A percentile compares a stretch with the other conserved stretches of the same genome.
Evolutionary conservation across 2,888 invertebrate species (phyloP).

Genomic region (Sympetrum striolatum): DNA sequence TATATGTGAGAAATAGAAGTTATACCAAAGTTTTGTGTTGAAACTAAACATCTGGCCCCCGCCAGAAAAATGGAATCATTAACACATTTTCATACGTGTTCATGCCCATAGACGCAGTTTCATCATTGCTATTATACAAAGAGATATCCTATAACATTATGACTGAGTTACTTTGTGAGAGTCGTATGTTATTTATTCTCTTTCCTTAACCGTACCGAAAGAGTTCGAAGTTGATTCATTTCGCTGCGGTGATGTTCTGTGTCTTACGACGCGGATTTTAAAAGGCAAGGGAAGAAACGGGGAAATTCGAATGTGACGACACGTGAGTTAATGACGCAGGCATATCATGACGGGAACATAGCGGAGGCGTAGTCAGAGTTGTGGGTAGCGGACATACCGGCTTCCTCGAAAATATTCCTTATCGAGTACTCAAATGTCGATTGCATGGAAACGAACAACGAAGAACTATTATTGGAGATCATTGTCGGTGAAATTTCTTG

Average conservation of each 20-base stretch:
- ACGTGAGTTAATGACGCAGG: neutral
- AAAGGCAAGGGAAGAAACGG: slow-evolving; percentile 16
- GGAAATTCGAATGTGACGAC: slow-evolving; percentile 10
- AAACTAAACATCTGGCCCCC: too few species aligned
- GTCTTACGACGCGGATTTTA: neutral
- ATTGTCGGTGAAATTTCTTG: neutral
- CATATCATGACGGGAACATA: neutral
- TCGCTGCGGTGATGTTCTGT: neutral
- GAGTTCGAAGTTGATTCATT: neutral
- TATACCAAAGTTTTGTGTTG: too few species aligned
- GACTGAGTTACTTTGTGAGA: too few species aligned
- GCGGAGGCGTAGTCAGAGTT: neutral
- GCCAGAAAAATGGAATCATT: too few species aligned
- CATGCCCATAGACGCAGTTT: too few species aligned
- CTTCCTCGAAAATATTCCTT: neutral
- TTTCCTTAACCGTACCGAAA: too few species aligned
- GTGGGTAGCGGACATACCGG: neutral
- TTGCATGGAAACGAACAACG: neutral
- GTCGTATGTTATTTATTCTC: too few species aligned
- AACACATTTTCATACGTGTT: too few species aligned
- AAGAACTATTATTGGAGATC: neutral
- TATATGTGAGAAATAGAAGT: too few species aligned
- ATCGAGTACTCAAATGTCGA: neutral
- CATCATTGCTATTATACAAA: too few species aligned
- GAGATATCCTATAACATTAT: too few species aligned